A percentile compares a stretch with the other conserved stretches of the same genome.
phyloP scores from a whole-genome alignment of 2,888 invertebrate genomes.

The Leucoma salicis region DNA sequence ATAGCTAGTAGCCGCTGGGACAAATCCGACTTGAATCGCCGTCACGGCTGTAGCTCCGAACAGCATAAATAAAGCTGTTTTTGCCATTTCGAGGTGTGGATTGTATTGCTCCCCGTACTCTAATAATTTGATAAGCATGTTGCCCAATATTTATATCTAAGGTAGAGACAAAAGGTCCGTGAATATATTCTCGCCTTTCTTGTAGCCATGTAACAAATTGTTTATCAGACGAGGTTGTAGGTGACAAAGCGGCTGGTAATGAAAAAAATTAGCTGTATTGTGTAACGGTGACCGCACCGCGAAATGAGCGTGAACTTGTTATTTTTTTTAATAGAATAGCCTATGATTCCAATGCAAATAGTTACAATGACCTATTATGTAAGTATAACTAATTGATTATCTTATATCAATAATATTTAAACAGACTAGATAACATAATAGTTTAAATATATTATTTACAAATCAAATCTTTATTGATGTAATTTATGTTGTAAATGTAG shows the following conservation, averaged over 20 bases:
- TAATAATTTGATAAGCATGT: conserved; percentile 70
- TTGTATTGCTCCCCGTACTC: conserved; percentile 54
- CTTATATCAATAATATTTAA: too few species aligned
- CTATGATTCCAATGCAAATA: conserved; percentile 24
- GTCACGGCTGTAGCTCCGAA: conserved; percentile 48
- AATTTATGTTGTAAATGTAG: too few species aligned
- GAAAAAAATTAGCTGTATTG: conserved; percentile 60
- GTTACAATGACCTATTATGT: conserved; percentile 30
- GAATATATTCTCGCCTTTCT: conserved; percentile 63
- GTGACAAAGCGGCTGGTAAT: conserved; percentile 69
- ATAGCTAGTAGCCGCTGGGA: conserved; percentile 80
- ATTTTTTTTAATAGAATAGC: conserved; percentile 41
- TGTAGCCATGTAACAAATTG: conserved; percentile 74
- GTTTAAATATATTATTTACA: too few species aligned
- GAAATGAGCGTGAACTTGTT: conserved; percentile 55
- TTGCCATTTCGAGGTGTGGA: conserved; percentile 67
- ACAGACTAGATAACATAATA: too few species aligned
- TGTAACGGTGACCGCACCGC: conserved; percentile 55
- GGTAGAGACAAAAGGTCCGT: conserved; percentile 66
- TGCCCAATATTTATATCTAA: conserved; percentile 78
- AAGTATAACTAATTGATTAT: neutral
- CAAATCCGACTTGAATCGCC: conserved; percentile 63
- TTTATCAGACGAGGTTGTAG: conserved; percentile 74
- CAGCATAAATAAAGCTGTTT: conserved; percentile 49
- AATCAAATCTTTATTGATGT: too few species aligned